These are phyloP conservation scores for Schizopygopsis pylzovi DNA, from an alignment of 2,797 vertebrate species.

Conservation along the genomic window DNA sequence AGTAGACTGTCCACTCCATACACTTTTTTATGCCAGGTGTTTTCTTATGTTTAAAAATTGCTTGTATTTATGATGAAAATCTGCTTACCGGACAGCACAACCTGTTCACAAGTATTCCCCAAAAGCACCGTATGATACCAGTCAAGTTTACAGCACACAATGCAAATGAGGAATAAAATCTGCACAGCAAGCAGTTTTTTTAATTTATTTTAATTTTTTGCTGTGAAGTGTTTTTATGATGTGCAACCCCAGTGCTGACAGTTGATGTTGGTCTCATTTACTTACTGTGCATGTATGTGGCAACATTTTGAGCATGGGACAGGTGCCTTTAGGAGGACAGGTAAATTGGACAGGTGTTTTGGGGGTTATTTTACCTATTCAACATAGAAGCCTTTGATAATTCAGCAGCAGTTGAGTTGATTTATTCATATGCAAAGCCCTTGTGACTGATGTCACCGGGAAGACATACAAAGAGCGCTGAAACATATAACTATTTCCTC, in stretches of 20 bases:
- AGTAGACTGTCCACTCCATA: neutral
- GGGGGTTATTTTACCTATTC: slow-evolving; percentile 6
- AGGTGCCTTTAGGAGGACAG: slow-evolving; percentile 8
- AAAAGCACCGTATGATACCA: neutral
- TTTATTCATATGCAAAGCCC: neutral
- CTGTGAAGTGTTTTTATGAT: slow-evolving; percentile 2
- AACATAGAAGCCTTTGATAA: neutral
- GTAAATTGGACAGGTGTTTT: slow-evolving; percentile 45
- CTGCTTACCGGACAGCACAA: neutral
- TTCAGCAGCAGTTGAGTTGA: slow-evolving; percentile 17
- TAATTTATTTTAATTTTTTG: neutral
- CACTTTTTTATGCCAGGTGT: neutral
- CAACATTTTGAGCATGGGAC: slow-evolving; percentile 9
- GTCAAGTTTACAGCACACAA: slow-evolving; percentile 9
- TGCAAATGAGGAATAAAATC: slow-evolving; percentile 16
- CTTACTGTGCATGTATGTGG: neutral
- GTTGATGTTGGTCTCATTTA: slow-evolving; percentile 8
- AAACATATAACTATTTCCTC: slow-evolving; percentile 1
- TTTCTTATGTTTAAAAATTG: neutral
- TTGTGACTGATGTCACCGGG: slow-evolving; percentile 22
- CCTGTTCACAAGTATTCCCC: slow-evolving; percentile 25
- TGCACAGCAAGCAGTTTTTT: neutral
- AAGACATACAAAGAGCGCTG: slow-evolving; percentile 14
- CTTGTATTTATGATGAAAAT: slow-evolving; percentile 14
- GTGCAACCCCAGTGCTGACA: neutral